Evolutionary conservation across 2,888 invertebrate genomes (phyloP).

Genomic region (Cataglyphis cursor): DNA sequence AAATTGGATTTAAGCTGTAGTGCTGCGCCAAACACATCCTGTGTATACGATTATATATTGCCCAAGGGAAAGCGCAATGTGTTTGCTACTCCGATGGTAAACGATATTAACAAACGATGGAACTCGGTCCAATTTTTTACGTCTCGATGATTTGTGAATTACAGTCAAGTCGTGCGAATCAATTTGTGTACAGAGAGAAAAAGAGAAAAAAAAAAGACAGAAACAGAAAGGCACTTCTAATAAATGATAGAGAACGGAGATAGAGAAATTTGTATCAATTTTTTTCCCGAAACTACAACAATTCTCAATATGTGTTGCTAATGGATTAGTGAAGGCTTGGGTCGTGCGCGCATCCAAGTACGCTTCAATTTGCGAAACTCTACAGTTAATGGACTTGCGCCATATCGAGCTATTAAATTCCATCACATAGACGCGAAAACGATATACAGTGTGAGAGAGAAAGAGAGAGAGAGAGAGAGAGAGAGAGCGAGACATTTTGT

Average conservation of each 20-base stretch:
- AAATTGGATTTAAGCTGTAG: slow-evolving; percentile 56
- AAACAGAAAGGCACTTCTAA: background rate
- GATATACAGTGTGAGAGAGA: slow-evolving; percentile 1
- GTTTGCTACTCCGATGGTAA: slow-evolving; percentile 36
- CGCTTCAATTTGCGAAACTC: slow-evolving; percentile 52
- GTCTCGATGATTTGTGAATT: slow-evolving; percentile 34
- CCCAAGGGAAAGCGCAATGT: slow-evolving; percentile 31
- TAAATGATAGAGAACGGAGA: background rate
- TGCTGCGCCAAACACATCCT: slow-evolving; percentile 42
- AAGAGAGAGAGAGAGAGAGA: background rate
- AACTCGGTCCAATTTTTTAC: slow-evolving; percentile 43
- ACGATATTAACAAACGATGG: slow-evolving; percentile 40
- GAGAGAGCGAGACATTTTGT: slow-evolving; percentile 28
- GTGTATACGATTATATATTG: slow-evolving; percentile 37
- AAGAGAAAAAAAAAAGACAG: too few species aligned
- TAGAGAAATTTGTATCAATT: slow-evolving; percentile 33
- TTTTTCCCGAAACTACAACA: slow-evolving; percentile 28
- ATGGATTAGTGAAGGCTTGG: slow-evolving; percentile 48
- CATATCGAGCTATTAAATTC: slow-evolving; percentile 55
- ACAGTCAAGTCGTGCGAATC: slow-evolving; percentile 35
- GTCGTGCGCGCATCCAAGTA: slow-evolving; percentile 22
- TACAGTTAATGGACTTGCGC: slow-evolving; percentile 49
- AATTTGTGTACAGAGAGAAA: background rate
- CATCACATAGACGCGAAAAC: slow-evolving; percentile 9
- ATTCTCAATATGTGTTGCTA: slow-evolving; percentile 42